A percentile compares a stretch with the other conserved stretches of the same genome.
Conservation (phyloP, 2,797 vertebrate genomes). For the Anabas testudineus region DNA sequence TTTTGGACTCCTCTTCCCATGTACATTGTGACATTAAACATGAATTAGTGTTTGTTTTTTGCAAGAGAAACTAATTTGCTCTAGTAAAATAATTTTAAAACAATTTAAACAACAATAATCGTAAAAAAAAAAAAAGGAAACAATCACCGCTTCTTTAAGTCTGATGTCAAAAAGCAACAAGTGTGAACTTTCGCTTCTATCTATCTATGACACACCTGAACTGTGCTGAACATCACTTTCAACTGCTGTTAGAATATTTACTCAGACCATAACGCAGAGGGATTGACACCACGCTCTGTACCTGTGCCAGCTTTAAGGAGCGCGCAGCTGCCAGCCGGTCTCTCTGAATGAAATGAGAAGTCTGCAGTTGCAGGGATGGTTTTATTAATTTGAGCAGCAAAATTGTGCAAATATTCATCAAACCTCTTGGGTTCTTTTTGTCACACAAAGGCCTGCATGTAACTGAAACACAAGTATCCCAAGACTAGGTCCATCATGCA, state of each 20-base stretch:
- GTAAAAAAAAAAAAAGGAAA: not conserved
- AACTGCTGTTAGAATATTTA: conserved; percentile 44
- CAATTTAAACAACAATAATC: not conserved
- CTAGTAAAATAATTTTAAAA: not conserved
- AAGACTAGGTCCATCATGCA: conserved; percentile 82
- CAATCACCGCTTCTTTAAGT: no score
- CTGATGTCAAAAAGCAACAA: conserved; percentile 29
- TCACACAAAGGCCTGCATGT: conserved; percentile 62
- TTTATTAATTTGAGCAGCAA: conserved; percentile 79
- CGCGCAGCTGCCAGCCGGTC: conserved; percentile 17
- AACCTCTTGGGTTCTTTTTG: conserved; percentile 55
- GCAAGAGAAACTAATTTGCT: not conserved
- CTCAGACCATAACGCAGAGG: conserved; percentile 31
- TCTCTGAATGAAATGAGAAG: conserved; percentile 63
- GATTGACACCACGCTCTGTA: conserved; percentile 28
- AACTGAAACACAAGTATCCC: conserved; percentile 67
- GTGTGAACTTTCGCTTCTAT: conserved; percentile 16
- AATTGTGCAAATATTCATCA: conserved; percentile 78
- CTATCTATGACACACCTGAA: conserved; percentile 25
- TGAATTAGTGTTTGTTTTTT: not conserved
- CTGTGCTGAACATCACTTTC: conserved; percentile 19
- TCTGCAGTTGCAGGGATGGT: conserved; percentile 65
- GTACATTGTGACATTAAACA: not conserved
- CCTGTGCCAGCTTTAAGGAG: conserved; percentile 38
- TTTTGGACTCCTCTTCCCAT: not conserved